These are phyloP conservation scores for Peromyscus eremicus DNA, from an alignment of 2,797 vertebrate genomes.

Conservation along the genomic window DNA sequence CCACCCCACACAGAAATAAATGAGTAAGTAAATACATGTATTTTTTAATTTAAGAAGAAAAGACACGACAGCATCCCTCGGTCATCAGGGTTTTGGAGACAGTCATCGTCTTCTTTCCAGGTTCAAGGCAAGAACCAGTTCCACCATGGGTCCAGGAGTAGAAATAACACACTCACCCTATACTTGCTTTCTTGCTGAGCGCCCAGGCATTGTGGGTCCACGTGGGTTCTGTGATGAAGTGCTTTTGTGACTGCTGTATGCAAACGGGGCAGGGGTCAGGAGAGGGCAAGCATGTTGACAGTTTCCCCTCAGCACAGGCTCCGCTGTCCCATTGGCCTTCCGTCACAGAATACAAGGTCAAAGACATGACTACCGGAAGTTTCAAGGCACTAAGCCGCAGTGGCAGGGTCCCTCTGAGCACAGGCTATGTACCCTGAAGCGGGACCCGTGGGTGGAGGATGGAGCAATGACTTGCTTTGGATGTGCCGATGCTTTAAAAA, in stretches of 20 bases:
- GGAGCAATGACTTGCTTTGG: neutral
- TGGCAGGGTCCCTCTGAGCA: neutral
- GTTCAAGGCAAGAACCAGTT: neutral
- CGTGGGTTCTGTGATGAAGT: neutral
- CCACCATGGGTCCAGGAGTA: neutral
- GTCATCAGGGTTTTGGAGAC: neutral
- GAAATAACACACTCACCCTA: neutral
- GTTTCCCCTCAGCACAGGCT: neutral
- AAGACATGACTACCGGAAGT: neutral
- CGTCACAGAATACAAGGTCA: neutral
- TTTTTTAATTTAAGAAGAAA: neutral
- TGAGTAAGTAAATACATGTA: neutral
- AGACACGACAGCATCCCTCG: neutral
- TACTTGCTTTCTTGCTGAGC: neutral
- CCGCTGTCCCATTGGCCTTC: neutral
- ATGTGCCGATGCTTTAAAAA: neutral
- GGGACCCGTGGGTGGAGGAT: neutral
- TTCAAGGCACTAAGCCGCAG: neutral
- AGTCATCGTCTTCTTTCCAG: neutral
- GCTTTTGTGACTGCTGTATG: neutral
- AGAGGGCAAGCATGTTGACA: neutral
- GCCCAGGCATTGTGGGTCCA: neutral
- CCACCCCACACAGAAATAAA: neutral
- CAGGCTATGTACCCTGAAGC: neutral
- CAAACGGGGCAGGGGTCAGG: neutral